These are phyloP conservation scores for Lithophane socia DNA, from an alignment of 2,888 invertebrate species.

Conservation along the genomic window DNA sequence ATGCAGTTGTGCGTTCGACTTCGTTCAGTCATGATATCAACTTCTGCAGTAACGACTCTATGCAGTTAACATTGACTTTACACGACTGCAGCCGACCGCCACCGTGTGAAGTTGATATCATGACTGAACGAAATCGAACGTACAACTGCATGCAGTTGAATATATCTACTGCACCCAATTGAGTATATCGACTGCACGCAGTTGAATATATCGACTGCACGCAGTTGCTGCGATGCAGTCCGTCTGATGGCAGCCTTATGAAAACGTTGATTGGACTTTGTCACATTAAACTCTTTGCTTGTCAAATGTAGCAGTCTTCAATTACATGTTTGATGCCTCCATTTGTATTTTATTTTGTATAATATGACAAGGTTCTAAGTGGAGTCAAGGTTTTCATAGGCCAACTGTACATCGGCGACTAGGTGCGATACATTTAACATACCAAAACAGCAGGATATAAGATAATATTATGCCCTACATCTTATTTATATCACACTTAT, in stretches of 20 bases:
- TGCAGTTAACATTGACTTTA: no score
- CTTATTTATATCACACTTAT: slow-evolving; percentile 27
- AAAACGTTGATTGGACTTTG: slow-evolving; percentile 9
- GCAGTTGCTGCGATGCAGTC: no score
- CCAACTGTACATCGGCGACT: slow-evolving; percentile 38
- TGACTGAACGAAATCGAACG: no score
- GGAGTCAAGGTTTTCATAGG: slow-evolving; percentile 12
- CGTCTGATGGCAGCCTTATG: not conserved
- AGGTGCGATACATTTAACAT: slow-evolving; percentile 35
- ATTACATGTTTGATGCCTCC: not conserved
- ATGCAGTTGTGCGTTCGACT: no score
- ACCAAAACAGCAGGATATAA: slow-evolving; percentile 13
- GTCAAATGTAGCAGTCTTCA: not conserved
- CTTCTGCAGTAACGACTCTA: no score
- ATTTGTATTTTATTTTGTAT: not conserved
- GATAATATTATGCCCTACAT: slow-evolving; percentile 19
- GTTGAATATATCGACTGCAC: no score
- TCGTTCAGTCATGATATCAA: no score
- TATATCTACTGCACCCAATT: no score
- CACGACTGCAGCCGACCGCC: no score
- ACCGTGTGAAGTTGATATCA: no score
- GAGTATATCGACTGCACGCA: no score
- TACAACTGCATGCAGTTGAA: no score
- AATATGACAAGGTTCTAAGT: not conserved
- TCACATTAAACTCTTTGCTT: slow-evolving; percentile 9